Base-by-base conservation (phyloP, 1,140 invertebrate species). In the Theocolax elegans region DNA sequence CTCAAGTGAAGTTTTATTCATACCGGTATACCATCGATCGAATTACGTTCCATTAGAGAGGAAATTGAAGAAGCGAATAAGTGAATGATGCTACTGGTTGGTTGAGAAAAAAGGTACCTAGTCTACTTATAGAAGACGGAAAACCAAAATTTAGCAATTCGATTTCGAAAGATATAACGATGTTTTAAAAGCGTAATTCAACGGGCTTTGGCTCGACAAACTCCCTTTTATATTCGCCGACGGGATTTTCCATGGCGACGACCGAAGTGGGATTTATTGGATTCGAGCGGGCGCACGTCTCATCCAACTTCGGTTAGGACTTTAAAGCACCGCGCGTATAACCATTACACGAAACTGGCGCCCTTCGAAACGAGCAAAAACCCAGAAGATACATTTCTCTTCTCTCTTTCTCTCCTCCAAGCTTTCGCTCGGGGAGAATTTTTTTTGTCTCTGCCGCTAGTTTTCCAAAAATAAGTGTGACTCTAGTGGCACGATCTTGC, bases 201-300 rank as follows among this genome's bases (percentile, higher is more conserved):
- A 21, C 21, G n/a, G 10, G 42, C 46, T 31, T 44, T 27, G 27
- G 8, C n/a, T n/a, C n/a, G n/a, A 13, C 13, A 4, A 63, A 49
- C 46, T 49, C 23, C 21, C 17, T 10, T 51, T 64, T 64, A 54
- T 54, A 27, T 54, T 17, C 51, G 15, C 10, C 51, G 25, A 25
- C n/a, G 25, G 42, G 60, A 64, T 51, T 68, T 68, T 68, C 46
- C 13, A 60, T 53, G 1, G 1, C 25, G 0, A 12, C 9, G 29
- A 35, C 1, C 21, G 2, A 19, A 40, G 17, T 27, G 21, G 58
- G 56, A 68, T 68, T 62, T 68, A 68, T 68, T 29, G 56, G 35
- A n/a, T n/a, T n/a, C n/a, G n/a, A n/a, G n/a, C n/a, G 13, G 17
- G 40, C 51, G n/a, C n/a, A 40, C 48, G 31, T 2, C 42, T 49